Conservation (phyloP, 2,113 vertebrate species). For the Thinocorus orbignyianus region DNA sequence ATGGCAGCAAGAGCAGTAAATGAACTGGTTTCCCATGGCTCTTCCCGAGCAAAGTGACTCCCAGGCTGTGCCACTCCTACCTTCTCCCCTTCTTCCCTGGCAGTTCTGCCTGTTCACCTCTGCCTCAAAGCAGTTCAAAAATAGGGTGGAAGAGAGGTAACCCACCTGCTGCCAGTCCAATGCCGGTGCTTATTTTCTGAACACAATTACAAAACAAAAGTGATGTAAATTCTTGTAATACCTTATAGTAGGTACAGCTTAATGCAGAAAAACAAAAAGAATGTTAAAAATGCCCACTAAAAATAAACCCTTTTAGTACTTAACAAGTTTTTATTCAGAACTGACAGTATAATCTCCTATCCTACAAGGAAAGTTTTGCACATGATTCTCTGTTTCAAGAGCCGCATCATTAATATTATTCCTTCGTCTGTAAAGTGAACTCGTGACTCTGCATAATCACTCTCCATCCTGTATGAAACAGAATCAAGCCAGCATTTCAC, state of each 20-base stretch:
- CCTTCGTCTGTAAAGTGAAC: constrained; percentile 65
- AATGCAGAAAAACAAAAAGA: background rate
- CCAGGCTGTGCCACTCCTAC: background rate
- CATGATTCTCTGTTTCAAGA: constrained; percentile 72
- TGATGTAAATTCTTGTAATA: background rate
- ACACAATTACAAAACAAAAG: background rate
- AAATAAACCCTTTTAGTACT: constrained; percentile 73
- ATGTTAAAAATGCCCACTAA: constrained; percentile 51
- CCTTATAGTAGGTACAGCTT: background rate
- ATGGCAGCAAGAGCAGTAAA: background rate
- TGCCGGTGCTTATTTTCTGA: background rate
- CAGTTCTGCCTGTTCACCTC: no score
- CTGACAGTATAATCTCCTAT: constrained; percentile 70
- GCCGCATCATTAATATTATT: constrained; percentile 70
- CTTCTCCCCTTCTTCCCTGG: background rate
- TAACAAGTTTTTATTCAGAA: constrained; percentile 64
- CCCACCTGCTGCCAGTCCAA: background rate
- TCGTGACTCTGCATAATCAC: constrained; percentile 81
- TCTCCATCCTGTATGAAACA: constrained; percentile 25
- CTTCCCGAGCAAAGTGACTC: background rate
- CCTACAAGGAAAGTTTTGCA: constrained; percentile 74
- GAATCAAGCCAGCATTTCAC: background rate
- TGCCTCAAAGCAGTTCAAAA: background rate
- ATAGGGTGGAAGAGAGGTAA: background rate
- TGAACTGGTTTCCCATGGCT: background rate